Evolutionary conservation across 2,113 vertebrate genomes (phyloP).

Genomic region (Vireo altiloquus): DNA sequence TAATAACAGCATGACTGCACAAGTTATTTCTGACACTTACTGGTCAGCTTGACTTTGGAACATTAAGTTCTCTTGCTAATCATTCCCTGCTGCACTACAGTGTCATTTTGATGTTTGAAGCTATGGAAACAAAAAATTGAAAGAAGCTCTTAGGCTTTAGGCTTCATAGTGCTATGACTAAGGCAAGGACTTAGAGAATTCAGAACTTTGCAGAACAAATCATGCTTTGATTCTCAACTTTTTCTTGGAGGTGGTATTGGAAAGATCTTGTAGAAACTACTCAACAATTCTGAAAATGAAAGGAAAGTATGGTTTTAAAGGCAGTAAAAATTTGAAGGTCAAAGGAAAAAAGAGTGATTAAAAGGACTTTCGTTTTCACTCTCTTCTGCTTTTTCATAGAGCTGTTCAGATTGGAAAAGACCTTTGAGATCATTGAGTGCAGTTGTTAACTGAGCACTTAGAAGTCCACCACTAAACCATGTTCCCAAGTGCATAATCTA

Average conservation of each 20-base stretch:
- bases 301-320: not conserved
- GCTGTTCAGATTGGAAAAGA: not conserved
- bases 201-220: not conserved
- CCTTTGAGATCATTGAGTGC: not conserved
- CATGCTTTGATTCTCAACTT: not conserved
- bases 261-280: not conserved
- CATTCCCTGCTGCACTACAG: not conserved
- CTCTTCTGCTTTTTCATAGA: not conserved
- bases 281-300: not conserved
- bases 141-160: not conserved
- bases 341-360: not conserved
- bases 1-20: not conserved
- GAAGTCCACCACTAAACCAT: not conserved
- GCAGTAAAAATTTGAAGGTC: not conserved
- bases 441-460: not conserved
- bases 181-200: not conserved
- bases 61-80: not conserved
- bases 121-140: not conserved
- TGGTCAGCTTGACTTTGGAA: not conserved
- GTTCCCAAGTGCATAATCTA: too few relatives aligned
- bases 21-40: not conserved
- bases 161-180: not conserved
- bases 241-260: not conserved
- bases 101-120: not conserved
- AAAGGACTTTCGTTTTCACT: not conserved